Evolutionary conservation across 2,888 invertebrate genomes (phyloP).

Genomic region (Rhingia rostrata): DNA sequence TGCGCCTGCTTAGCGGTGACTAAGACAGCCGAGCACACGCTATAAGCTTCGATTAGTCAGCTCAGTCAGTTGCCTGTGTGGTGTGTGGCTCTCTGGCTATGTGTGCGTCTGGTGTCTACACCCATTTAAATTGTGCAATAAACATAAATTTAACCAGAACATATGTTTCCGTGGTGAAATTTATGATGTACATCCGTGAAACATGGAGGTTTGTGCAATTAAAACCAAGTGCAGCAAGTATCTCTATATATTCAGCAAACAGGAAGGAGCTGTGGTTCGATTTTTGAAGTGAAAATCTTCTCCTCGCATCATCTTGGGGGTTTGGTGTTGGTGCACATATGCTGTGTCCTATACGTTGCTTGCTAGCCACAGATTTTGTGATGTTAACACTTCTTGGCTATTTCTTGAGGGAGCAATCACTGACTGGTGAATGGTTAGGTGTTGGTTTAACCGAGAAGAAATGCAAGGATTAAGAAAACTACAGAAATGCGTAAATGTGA

Average conservation of each 20-base stretch:
- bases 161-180: constrained; percentile 73
- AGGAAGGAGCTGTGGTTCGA: constrained; percentile 27
- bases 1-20: constrained; percentile 35
- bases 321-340: constrained; percentile 3
- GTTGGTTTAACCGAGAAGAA: constrained; percentile 14
- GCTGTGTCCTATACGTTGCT: neutral
- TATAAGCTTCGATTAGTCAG: constrained; percentile 57
- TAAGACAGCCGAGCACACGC: constrained; percentile 8
- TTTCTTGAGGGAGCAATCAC: constrained; percentile 1
- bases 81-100: neutral
- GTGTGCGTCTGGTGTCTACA: constrained; percentile 62
- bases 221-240: constrained; percentile 59
- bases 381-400: constrained; percentile 45
- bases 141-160: constrained; percentile 71
- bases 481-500: no score
- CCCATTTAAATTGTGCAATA: constrained; percentile 73
- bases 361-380: constrained; percentile 14
- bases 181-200: constrained; percentile 73
- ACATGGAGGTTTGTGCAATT: constrained; percentile 70
- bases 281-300: constrained; percentile 33
- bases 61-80: constrained; percentile 15
- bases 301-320: constrained; percentile 3
- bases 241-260: neutral
- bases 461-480: no score
- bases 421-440: constrained; percentile 7